Evolutionary conservation across 2,797 vertebrate genomes (phyloP).

Genomic region (Bradypodion ventrale): DNA sequence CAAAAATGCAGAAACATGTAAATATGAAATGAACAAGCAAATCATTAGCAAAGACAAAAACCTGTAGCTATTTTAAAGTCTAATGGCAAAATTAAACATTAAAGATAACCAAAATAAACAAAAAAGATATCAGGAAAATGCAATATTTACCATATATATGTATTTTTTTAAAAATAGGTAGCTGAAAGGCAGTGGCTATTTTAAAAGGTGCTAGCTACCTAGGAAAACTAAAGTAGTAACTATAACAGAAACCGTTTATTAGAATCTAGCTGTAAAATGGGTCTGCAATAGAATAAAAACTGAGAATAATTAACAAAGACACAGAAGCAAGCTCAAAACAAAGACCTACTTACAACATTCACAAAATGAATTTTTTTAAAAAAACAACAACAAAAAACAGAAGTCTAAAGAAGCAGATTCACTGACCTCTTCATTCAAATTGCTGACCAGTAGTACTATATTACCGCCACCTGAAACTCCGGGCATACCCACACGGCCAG

Average conservation of each 20-base stretch:
- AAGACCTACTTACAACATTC: conserved; percentile 64
- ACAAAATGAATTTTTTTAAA: conserved; percentile 69
- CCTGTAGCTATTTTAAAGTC: conserved; percentile 56
- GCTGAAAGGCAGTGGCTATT: conserved; percentile 59
- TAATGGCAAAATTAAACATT: conserved; percentile 66
- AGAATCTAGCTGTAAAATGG: conserved; percentile 58
- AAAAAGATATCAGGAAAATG: conserved; percentile 69
- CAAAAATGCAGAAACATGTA: conserved; percentile 77
- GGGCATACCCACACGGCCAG: conserved; percentile 91
- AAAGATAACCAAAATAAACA: conserved; percentile 63
- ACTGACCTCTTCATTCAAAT: conserved; percentile 98
- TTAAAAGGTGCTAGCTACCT: conserved; percentile 64
- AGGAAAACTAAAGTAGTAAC: conserved; percentile 65
- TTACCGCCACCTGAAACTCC: conserved; percentile 87
- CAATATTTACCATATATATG: conserved; percentile 69
- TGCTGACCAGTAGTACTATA: conserved; percentile 96
- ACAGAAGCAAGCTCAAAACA: conserved; percentile 66
- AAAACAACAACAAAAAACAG: no score
- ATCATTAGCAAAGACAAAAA: conserved; percentile 75
- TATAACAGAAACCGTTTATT: conserved; percentile 48
- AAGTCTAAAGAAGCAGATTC: conserved; percentile 43
- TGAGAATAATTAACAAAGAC: conserved; percentile 61
- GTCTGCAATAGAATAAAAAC: conserved; percentile 54
- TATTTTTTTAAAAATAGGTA: conserved; percentile 78
- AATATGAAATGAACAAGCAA: conserved; percentile 81